Percentiles rank a stretch among this genome's conserved stretches.
phyloP scores from a whole-genome alignment of 2,797 vertebrate genomes.

The Diglossa cyanea region DNA sequence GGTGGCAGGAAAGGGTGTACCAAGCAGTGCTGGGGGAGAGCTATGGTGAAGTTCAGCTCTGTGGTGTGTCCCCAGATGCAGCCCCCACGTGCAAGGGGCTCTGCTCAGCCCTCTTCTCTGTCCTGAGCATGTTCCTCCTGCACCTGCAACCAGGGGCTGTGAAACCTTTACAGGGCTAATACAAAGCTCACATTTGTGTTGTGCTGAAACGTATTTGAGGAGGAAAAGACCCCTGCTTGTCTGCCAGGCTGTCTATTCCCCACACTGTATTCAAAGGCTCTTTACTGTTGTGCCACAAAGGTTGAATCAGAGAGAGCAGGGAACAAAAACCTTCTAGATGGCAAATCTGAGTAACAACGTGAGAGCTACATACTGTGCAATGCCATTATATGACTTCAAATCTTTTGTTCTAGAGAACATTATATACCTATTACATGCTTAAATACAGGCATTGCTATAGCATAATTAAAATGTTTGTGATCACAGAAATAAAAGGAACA shows the following conservation, averaged over 20 bases:
- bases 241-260: conserved; percentile 6
- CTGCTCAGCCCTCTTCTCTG: background rate
- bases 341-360: background rate
- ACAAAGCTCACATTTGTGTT: background rate
- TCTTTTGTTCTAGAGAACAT: conserved; percentile 45
- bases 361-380: conserved; percentile 19
- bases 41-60: rapidly evolving
- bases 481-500: conserved; percentile 41
- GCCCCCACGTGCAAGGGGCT: rapidly evolving
- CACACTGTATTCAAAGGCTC: conserved; percentile 2
- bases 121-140: background rate
- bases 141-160: background rate
- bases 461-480: conserved; percentile 59
- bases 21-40: background rate
- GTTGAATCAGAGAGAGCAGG: background rate
- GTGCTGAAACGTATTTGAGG: background rate
- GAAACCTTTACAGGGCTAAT: background rate
- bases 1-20: background rate
- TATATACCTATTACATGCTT: conserved; percentile 56
- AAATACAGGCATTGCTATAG: conserved; percentile 15
- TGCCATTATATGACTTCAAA: conserved; percentile 13
- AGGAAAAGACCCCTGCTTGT: conserved; percentile 26
- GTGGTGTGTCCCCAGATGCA: rapidly evolving
- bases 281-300: background rate
- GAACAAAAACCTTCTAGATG: conserved; percentile 12